Percentiles rank a stretch among this genome's conserved stretches.
Conservation (phyloP, 2,888 invertebrate species). For the Lampropteryx suffumata region DNA sequence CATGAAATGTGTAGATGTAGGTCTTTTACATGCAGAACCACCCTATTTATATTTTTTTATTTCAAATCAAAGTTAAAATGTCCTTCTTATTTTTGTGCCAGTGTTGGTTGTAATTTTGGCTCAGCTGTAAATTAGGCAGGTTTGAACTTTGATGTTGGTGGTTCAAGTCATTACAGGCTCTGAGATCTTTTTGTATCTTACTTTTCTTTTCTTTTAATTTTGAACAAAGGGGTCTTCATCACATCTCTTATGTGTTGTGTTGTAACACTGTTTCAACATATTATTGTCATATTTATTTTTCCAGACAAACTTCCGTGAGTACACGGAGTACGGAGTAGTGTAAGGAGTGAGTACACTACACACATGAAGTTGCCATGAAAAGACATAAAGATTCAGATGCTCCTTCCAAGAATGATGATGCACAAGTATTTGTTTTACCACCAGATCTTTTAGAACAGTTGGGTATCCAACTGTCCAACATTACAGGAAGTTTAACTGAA, state of each 20-base stretch:
- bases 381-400: slow-evolving; percentile 41
- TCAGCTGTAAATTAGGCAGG: slow-evolving; percentile 8
- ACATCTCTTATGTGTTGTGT: too few species aligned
- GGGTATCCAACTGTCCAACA: slow-evolving; percentile 60
- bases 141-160: slow-evolving; percentile 2
- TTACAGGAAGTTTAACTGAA: slow-evolving; percentile 16
- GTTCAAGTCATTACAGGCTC: slow-evolving; percentile 12
- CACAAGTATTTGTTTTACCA: slow-evolving; percentile 68
- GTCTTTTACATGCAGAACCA: too few species aligned
- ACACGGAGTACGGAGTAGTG: too few species aligned
- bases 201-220: not conserved
- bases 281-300: too few species aligned
- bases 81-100: not conserved
- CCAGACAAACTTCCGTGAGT: too few species aligned
- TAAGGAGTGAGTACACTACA: too few species aligned
- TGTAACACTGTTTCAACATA: too few species aligned
- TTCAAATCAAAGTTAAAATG: not conserved
- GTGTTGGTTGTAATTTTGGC: slow-evolving; percentile 8
- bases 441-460: slow-evolving; percentile 71
- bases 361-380: slow-evolving; percentile 28
- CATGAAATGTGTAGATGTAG: too few species aligned
- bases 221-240: too few species aligned
- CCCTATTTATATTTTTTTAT: not conserved
- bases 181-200: slow-evolving; percentile 14
- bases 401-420: slow-evolving; percentile 32